Conservation (phyloP, 1,140 invertebrate species). For the Saccostrea echinata region DNA sequence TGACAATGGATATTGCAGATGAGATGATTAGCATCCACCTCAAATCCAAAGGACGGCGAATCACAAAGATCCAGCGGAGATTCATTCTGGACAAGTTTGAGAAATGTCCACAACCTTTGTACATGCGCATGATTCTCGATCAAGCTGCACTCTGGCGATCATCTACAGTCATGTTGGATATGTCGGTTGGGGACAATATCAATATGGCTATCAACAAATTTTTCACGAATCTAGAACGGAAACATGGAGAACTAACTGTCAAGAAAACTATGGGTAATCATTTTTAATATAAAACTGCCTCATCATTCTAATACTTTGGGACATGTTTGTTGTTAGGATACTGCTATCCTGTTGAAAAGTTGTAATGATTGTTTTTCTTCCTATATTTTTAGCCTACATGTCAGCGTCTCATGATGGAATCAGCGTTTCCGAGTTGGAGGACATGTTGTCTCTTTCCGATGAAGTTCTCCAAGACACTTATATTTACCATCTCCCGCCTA, state of each 20-base stretch:
- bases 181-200: slow-evolving; percentile 57
- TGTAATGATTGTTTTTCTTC: not conserved
- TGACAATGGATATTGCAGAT: slow-evolving; percentile 57
- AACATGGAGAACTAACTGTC: slow-evolving; percentile 67
- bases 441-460: slow-evolving; percentile 76
- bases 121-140: slow-evolving; percentile 66
- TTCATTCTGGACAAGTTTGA: slow-evolving; percentile 59
- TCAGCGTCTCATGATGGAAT: slow-evolving; percentile 70
- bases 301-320: too few relatives aligned
- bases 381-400: slow-evolving; percentile 82
- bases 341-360: too few relatives aligned
- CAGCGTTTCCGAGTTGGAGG: slow-evolving; percentile 75
- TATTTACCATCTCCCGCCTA: slow-evolving; percentile 74
- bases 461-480: slow-evolving; percentile 75
- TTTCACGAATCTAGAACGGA: slow-evolving; percentile 66
- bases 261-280: slow-evolving; percentile 84
- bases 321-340: too few relatives aligned
- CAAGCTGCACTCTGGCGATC: slow-evolving; percentile 67
- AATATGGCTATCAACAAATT: slow-evolving; percentile 63
- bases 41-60: slow-evolving; percentile 53
- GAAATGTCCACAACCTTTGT: slow-evolving; percentile 62
- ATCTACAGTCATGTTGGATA: slow-evolving; percentile 44
- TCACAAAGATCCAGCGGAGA: slow-evolving; percentile 63
- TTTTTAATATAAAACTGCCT: too few relatives aligned
- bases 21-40: slow-evolving; percentile 59